Conservation (phyloP, 2,797 vertebrate genomes). For the Rhinophrynus dorsalis region DNA sequence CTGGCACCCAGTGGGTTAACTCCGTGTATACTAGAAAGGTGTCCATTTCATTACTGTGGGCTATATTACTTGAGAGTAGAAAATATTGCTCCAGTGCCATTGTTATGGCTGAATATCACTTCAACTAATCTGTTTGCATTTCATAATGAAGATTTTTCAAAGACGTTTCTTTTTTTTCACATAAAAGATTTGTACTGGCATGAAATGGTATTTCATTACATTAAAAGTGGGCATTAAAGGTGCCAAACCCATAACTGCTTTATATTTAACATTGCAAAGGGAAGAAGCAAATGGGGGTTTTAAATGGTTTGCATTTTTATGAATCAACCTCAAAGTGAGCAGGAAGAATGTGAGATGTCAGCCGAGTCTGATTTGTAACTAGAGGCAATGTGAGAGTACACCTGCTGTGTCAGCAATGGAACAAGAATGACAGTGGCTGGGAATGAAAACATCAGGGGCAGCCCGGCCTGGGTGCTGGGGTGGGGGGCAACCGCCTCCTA, state of each 20-base stretch:
- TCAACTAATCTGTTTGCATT: no score
- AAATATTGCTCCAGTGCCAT: no score
- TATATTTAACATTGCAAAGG: slow-evolving; percentile 22
- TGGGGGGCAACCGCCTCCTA: no score
- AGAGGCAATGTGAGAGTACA: slow-evolving; percentile 9
- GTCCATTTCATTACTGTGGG: no score
- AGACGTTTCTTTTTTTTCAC: no score
- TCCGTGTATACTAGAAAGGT: no score
- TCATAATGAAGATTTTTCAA: no score
- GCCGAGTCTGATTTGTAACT: slow-evolving; percentile 26
- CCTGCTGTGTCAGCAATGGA: slow-evolving; percentile 35
- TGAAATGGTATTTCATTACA: slow-evolving; percentile 18
- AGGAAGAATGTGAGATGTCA: slow-evolving; percentile 30
- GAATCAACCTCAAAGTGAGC: slow-evolving; percentile 34
- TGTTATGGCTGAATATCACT: no score
- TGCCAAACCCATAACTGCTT: slow-evolving; percentile 16
- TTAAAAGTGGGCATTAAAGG: slow-evolving; percentile 16
- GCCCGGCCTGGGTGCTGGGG: slow-evolving; percentile 12
- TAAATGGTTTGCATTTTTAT: slow-evolving; percentile 24
- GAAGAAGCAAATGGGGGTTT: slow-evolving; percentile 10
- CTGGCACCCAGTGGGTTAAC: no score
- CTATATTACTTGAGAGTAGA: no score
- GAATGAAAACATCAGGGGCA: slow-evolving; percentile 30
- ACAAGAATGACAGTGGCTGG: slow-evolving; percentile 8
- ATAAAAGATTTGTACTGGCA: no score